Conservation (phyloP, 2,113 vertebrate genomes). For the Hylia prasina region DNA sequence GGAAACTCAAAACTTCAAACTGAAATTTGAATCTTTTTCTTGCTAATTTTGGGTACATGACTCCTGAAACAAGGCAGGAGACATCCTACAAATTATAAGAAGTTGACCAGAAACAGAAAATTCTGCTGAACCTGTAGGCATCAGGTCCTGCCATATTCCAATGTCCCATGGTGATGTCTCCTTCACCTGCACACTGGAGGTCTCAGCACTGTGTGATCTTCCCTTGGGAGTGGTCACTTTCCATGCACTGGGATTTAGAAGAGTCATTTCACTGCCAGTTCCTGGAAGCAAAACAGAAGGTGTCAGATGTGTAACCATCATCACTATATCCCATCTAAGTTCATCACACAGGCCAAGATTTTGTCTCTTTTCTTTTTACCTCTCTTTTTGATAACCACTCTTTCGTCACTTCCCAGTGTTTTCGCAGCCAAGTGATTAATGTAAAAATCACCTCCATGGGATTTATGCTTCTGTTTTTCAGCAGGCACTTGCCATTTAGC, state of each 20-base stretch:
- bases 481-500: neutral
- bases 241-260: neutral
- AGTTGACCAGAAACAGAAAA: neutral
- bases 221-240: neutral
- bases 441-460: neutral
- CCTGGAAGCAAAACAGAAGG: neutral
- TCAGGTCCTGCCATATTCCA: neutral
- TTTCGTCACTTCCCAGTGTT: neutral
- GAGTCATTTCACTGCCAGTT: neutral
- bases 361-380: neutral
- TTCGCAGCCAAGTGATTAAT: neutral
- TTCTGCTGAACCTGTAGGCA: neutral
- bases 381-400: neutral
- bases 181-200: rapidly evolving
- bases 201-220: rapidly evolving
- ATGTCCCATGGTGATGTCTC: rapidly evolving
- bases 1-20: neutral
- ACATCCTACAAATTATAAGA: neutral
- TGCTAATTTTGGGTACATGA: neutral
- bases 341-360: neutral
- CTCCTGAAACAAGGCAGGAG: neutral
- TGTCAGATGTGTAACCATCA: neutral
- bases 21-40: neutral
- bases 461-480: neutral
- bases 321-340: no score